Percentiles rank a stretch among this genome's conserved stretches.
phyloP scores from a whole-genome alignment of 2,888 invertebrate species.

The Piscicola geometra region DNA sequence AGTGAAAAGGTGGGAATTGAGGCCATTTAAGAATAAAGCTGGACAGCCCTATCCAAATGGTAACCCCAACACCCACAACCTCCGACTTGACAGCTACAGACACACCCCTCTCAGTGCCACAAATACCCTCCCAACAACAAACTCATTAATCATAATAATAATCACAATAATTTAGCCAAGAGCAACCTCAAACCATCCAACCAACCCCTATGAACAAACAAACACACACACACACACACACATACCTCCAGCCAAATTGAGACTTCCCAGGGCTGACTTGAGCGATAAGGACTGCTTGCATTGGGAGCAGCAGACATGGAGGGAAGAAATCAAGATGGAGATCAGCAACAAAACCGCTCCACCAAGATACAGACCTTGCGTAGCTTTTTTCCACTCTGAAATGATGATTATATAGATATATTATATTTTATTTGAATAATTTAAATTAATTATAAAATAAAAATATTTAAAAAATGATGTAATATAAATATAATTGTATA shows the following conservation, averaged over 20 bases:
- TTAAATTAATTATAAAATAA: not conserved
- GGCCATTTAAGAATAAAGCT: too few relatives aligned
- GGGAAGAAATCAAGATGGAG: conserved; percentile 23
- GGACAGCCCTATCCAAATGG: too few relatives aligned
- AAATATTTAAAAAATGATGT: conserved; percentile 13
- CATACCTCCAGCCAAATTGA: conserved; percentile 32
- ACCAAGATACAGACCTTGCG: conserved; percentile 34
- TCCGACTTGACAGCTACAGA: too few relatives aligned
- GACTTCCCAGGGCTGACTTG: conserved; percentile 35
- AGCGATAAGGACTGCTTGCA: conserved; percentile 36
- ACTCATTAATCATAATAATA: not conserved
- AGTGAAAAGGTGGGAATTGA: too few relatives aligned
- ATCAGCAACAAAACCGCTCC: conserved; percentile 32
- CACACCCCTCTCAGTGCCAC: too few relatives aligned
- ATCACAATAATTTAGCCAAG: not conserved
- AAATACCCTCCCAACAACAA: not conserved
- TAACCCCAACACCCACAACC: too few relatives aligned
- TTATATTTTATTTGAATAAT: not conserved
- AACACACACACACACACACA: too few relatives aligned
- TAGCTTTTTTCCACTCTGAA: conserved; percentile 36
- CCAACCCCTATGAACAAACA: too few relatives aligned
- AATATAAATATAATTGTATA: not conserved
- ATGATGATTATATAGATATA: too few relatives aligned
- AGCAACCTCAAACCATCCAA: too few relatives aligned
- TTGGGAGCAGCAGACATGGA: conserved; percentile 35